Percentiles rank a stretch among this genome's conserved stretches.
phyloP scores from a whole-genome alignment of 2,888 invertebrate species.

The Oxycera nigricornis region DNA sequence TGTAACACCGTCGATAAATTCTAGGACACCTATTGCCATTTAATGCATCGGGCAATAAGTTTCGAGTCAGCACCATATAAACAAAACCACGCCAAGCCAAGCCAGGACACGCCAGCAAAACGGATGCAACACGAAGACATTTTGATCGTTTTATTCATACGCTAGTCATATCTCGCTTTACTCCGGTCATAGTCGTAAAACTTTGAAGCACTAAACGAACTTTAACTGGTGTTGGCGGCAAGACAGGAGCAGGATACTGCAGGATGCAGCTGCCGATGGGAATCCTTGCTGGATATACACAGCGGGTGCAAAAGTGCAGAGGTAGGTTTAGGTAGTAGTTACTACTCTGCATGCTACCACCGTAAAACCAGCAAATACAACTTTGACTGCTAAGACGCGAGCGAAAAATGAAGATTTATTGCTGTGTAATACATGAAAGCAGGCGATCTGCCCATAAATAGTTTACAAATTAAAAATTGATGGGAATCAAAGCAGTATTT shows the following conservation, averaged over 20 bases:
- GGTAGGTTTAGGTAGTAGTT: not conserved
- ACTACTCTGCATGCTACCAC: not conserved
- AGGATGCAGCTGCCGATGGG: constrained; percentile 12
- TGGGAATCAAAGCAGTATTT: too few relatives aligned
- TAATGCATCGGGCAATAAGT: constrained; percentile 12
- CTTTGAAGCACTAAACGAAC: constrained; percentile 26
- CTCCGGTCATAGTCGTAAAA: constrained; percentile 27
- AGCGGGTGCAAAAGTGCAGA: not conserved
- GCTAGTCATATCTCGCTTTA: constrained; percentile 21
- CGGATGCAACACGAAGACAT: constrained; percentile 1
- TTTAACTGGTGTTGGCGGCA: not conserved
- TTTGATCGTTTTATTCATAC: constrained; percentile 32
- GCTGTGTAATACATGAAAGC: constrained; percentile 46
- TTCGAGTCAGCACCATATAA: constrained; percentile 1
- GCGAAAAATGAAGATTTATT: constrained; percentile 34
- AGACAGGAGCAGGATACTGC: too few relatives aligned
- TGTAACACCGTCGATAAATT: constrained; percentile 5
- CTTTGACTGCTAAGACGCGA: not conserved
- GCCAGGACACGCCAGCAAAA: not conserved
- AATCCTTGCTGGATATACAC: not conserved
- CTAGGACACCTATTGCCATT: not conserved
- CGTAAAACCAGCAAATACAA: not conserved
- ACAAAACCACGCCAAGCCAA: not conserved
- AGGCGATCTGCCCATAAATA: constrained; percentile 46
- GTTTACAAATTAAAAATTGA: constrained; percentile 47